Percentiles rank a stretch among this genome's conserved stretches.
These are phyloP conservation scores for Hydrophis major DNA, from an alignment of 2,797 vertebrate species.

Conservation along the genomic window DNA sequence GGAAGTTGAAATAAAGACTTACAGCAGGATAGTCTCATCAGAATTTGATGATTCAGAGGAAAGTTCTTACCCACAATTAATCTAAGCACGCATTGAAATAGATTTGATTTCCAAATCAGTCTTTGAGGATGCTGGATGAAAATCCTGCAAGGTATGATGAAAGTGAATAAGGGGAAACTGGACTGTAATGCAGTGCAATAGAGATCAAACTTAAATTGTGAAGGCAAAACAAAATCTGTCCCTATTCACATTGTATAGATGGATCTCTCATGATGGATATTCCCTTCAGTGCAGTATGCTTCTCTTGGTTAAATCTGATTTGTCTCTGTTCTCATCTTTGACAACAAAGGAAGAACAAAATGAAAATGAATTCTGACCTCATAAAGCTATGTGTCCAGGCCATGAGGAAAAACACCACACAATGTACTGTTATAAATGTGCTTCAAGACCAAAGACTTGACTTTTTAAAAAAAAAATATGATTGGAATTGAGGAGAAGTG, in stretches of 20 bases:
- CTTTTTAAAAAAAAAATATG: rapidly evolving
- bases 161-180: background rate
- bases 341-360: rapidly evolving
- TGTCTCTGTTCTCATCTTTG: background rate
- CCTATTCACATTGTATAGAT: background rate
- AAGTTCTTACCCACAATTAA: background rate
- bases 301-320: background rate
- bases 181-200: background rate
- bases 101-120: background rate
- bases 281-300: slow-evolving; percentile 9
- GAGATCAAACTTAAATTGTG: background rate
- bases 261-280: background rate
- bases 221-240: background rate
- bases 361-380: background rate
- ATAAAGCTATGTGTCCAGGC: background rate
- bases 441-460: background rate
- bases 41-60: background rate
- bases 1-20: background rate
- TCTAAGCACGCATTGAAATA: background rate
- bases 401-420: rapidly evolving
- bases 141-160: background rate
- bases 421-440: background rate
- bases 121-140: background rate
- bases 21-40: background rate
- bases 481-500: background rate